phyloP scores from a whole-genome alignment of 1,140 invertebrate genomes.

The Aethina tumida region DNA sequence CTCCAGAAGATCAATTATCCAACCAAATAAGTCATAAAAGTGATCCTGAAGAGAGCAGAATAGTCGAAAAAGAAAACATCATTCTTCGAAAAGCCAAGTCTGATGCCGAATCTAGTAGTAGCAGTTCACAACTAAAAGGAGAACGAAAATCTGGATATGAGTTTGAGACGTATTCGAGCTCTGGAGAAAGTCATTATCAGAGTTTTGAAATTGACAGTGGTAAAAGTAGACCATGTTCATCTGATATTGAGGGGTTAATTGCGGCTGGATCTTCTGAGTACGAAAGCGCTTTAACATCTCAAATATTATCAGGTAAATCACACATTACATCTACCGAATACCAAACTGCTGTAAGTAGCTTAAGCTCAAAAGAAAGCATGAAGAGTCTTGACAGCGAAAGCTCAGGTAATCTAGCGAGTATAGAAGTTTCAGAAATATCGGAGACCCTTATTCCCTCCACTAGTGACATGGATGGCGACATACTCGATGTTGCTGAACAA shows the following conservation, averaged over 20 bases:
- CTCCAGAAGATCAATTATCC: constrained; percentile 30
- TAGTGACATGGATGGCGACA: constrained; percentile 41
- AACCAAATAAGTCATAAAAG: constrained; percentile 24
- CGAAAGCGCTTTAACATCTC: constrained; percentile 72
- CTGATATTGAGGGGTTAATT: constrained; percentile 70
- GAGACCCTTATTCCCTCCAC: constrained; percentile 79
- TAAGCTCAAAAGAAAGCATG: constrained; percentile 81
- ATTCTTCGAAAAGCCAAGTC: constrained; percentile 32
- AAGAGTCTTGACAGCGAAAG: constrained; percentile 80
- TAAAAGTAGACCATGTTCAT: constrained; percentile 71
- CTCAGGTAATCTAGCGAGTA: constrained; percentile 75
- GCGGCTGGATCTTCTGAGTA: constrained; percentile 70
- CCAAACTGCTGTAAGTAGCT: constrained; percentile 68
- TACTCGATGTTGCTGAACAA: constrained; percentile 35
- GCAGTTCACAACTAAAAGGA: constrained; percentile 40
- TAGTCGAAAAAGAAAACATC: constrained; percentile 24
- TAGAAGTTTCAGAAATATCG: constrained; percentile 81
- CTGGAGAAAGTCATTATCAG: constrained; percentile 81
- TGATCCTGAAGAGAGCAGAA: constrained; percentile 21
- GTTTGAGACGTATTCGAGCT: constrained; percentile 71
- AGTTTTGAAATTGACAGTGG: constrained; percentile 70
- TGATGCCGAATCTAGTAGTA: constrained; percentile 36
- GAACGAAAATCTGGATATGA: constrained; percentile 57
- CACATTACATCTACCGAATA: constrained; percentile 68
- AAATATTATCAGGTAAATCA: constrained; percentile 62